These are phyloP conservation scores for Trogon surrucura DNA, from an alignment of 2,113 vertebrate genomes.

Conservation along the genomic window DNA sequence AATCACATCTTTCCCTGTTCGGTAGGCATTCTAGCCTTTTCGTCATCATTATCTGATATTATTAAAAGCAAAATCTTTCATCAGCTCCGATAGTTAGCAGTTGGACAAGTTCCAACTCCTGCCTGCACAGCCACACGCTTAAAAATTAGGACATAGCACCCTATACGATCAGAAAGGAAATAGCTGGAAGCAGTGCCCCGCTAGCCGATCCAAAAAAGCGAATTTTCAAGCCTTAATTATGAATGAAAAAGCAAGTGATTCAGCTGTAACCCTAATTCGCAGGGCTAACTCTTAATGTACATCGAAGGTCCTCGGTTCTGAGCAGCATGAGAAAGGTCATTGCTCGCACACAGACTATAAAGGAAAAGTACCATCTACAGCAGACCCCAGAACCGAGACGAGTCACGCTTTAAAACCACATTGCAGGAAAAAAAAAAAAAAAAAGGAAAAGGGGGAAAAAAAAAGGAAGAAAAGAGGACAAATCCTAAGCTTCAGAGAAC, in stretches of 20 bases:
- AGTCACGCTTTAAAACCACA: conserved; percentile 57
- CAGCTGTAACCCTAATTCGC: background rate
- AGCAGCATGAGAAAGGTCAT: conserved; percentile 70
- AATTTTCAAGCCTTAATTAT: background rate
- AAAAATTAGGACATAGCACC: conserved; percentile 62
- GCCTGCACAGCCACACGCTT: conserved; percentile 66
- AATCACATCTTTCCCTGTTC: background rate
- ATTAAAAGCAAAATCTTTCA: conserved; percentile 57
- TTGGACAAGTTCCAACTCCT: conserved; percentile 68
- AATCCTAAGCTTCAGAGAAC: conserved; percentile 56
- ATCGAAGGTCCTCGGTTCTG: conserved; percentile 25
- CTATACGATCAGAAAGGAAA: conserved; percentile 58
- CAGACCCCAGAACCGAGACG: conserved; percentile 23
- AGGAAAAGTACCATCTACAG: conserved; percentile 59
- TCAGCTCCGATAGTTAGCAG: conserved; percentile 63
- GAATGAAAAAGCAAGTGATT: conserved; percentile 44
- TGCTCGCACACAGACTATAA: conserved; percentile 59
- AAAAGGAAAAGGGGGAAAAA: background rate
- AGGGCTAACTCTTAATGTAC: background rate
- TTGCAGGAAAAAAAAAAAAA: background rate
- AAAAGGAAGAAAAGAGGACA: accelerated
- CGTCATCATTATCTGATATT: conserved; percentile 54
- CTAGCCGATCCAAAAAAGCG: background rate
- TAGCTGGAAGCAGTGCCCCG: background rate
- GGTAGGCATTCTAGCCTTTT: conserved; percentile 38